Evolutionary conservation across 2,888 invertebrate species (phyloP), one percentile per base, ranked within the genome.

Genomic region (Folsomia candida): DNA sequence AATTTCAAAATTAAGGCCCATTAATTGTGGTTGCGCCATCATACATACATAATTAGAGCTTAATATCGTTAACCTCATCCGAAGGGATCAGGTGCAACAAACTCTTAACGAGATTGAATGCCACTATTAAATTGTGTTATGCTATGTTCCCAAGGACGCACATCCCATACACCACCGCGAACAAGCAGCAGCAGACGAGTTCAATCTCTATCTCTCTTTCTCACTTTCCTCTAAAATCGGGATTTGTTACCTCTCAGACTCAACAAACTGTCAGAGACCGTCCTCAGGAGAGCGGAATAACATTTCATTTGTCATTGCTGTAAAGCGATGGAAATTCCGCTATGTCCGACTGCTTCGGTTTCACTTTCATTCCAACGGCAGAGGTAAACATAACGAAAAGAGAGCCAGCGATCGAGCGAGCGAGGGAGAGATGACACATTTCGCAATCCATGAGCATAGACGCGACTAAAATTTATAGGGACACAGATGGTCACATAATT

Each of bases 401-500:
- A 9, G 37, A 37, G 37, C n/a, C n/a, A n/a, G n/a, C n/a, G n/a
- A n/a, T n/a, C n/a, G n/a, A n/a, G n/a, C n/a, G n/a, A n/a, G n/a
- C n/a, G n/a, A n/a, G 14, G 37, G 37, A 37, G 37, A 37, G 14
- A 37, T 37, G 37, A 37, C 37, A 37, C 37, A 37, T 37, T 37
- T 37, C 14, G 37, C 37, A 37, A 37, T 9, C 37, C 37, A 14
- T 37, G 37, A 37, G 14, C 37, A 37, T 37, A 9, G 37, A 37
- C 37, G 14, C 37, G 37, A 37, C 54, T 18, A 22, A n/a, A n/a
- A 54, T 54, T 54, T 54, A 54, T 54, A 54, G 20, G 54, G 54
- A 54, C 54, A n/a, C 54, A 54, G 54, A 54, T 54, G 54, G 18
- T n/a, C 54, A 20, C 54, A 54, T 54, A 54, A 54, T 54, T 54